Evolutionary conservation across 2,888 invertebrate species (phyloP).

Genomic region (Fissipunctia ypsillon): DNA sequence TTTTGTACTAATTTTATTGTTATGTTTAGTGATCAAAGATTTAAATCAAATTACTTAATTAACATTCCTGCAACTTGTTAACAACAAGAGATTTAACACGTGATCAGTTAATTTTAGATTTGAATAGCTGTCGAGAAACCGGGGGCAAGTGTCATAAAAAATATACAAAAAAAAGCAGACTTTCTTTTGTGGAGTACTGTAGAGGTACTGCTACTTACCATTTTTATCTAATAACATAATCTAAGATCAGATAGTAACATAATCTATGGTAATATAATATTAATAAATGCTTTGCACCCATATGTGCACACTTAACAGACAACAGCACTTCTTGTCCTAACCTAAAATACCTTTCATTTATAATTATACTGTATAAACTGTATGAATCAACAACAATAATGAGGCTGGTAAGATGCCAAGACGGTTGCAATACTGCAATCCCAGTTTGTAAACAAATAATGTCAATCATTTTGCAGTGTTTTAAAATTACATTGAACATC

Average conservation of each 20-base stretch:
- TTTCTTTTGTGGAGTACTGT: neutral
- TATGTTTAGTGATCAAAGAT: too few relatives aligned
- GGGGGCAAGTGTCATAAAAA: neutral
- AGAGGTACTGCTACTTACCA: neutral
- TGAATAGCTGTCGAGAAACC: too few relatives aligned
- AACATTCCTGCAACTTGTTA: too few relatives aligned
- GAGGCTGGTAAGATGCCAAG: constrained; percentile 39
- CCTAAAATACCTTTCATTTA: constrained; percentile 47
- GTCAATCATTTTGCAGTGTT: neutral
- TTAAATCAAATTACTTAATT: too few relatives aligned
- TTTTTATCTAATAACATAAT: neutral
- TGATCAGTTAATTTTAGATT: too few relatives aligned
- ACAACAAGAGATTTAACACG: too few relatives aligned
- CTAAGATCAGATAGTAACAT: neutral
- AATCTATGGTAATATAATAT: constrained; percentile 27
- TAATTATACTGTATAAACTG: constrained; percentile 7
- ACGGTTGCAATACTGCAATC: constrained; percentile 8
- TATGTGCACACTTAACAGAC: constrained; percentile 12
- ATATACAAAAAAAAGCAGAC: too few relatives aligned
- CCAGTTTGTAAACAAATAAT: constrained; percentile 57
- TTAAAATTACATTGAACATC: neutral
- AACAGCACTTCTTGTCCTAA: constrained; percentile 31
- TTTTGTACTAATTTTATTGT: too few relatives aligned
- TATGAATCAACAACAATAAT: neutral
- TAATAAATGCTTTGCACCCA: constrained; percentile 6